Percentiles rank a stretch among this genome's conserved stretches.
Conservation (phyloP, 2,888 invertebrate genomes). For the Clepsis dumicolana region DNA sequence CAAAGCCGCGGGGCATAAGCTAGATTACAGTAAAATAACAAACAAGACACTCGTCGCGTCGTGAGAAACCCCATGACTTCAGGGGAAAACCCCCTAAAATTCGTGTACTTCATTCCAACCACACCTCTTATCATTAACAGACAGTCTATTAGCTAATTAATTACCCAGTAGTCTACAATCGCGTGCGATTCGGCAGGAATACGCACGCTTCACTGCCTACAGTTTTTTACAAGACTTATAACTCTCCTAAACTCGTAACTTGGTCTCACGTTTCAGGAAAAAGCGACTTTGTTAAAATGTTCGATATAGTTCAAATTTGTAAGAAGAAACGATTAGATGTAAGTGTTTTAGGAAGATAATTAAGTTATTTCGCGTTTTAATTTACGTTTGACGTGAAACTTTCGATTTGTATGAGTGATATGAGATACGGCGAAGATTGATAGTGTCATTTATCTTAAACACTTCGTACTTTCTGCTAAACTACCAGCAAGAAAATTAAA, state of each 20-base stretch:
- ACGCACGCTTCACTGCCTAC: slow-evolving; percentile 3
- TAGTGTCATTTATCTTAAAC: neutral
- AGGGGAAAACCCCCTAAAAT: neutral
- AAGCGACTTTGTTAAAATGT: neutral
- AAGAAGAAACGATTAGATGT: neutral
- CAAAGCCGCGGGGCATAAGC: too few relatives aligned
- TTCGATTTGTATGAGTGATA: neutral
- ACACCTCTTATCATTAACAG: neutral
- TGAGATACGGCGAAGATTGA: neutral
- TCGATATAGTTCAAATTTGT: neutral
- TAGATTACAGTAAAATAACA: too few relatives aligned
- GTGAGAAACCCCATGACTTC: neutral
- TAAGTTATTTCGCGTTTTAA: neutral
- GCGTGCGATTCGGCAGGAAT: slow-evolving; percentile 13
- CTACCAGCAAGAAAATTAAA: too few relatives aligned
- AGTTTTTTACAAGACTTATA: slow-evolving; percentile 1
- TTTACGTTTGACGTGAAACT: neutral
- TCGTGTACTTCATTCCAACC: too few relatives aligned
- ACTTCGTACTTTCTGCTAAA: too few relatives aligned
- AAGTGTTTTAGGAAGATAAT: too few relatives aligned
- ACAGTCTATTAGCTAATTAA: slow-evolving; percentile 16
- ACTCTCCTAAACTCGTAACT: neutral
- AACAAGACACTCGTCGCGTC: too few relatives aligned
- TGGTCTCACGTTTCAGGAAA: neutral
- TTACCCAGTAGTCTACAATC: neutral